A percentile compares a stretch with the other conserved stretches of the same genome.
Evolutionary conservation across 1,140 invertebrate genomes (phyloP).

Genomic region (Temnothorax curvispinosus): DNA sequence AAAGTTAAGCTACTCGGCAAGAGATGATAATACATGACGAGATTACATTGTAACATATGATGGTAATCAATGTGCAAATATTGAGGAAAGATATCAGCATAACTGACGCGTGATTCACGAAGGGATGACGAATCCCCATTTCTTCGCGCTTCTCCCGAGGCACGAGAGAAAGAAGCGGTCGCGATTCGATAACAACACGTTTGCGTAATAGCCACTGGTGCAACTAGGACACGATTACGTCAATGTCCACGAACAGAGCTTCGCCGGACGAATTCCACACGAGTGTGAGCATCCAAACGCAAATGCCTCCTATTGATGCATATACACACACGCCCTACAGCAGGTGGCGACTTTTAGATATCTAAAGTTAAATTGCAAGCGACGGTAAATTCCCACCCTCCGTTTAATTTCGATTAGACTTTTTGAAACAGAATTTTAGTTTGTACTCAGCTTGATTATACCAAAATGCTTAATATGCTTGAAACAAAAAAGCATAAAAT

Average conservation of each 20-base stretch:
- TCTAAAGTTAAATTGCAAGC: not conserved
- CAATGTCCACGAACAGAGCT: conserved; percentile 38
- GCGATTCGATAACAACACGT: conserved; percentile 42
- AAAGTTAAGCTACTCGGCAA: not conserved
- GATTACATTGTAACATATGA: not conserved
- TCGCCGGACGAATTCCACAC: conserved; percentile 56
- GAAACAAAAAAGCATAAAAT: not conserved
- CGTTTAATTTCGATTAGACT: conserved; percentile 3
- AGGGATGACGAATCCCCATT: conserved; percentile 18
- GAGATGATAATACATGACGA: not conserved
- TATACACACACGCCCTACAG: not conserved
- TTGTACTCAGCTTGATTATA: not conserved
- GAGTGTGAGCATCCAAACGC: not conserved
- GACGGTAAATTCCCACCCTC: not conserved
- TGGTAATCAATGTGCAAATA: not conserved
- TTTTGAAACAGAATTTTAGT: not conserved
- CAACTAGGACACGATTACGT: conserved; percentile 69
- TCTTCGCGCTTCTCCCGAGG: not conserved
- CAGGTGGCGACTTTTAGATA: not conserved
- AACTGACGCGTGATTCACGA: not conserved
- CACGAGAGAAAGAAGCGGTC: conserved; percentile 37
- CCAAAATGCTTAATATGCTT: not conserved
- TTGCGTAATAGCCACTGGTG: conserved; percentile 62
- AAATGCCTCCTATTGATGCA: conserved; percentile 42
- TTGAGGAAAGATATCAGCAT: conserved; percentile 3